Percentiles rank a stretch among this genome's conserved stretches.
These are phyloP conservation scores for Sebastes flavidus DNA, from an alignment of 2,797 vertebrate species.

Conservation along the genomic window DNA sequence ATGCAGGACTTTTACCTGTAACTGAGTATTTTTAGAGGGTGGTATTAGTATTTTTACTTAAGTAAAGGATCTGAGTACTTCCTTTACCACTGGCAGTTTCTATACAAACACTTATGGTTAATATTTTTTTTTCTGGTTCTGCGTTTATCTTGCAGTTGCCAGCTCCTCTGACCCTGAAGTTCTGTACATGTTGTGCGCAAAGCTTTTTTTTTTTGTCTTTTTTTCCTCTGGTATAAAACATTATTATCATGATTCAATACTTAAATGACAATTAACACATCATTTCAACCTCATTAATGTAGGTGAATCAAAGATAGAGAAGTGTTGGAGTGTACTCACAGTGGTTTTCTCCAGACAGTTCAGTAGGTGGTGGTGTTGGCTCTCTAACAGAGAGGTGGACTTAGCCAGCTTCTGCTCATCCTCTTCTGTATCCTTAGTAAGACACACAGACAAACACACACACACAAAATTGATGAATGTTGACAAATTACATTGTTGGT, in stretches of 20 bases:
- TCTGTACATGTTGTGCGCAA: neutral
- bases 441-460: conserved; percentile 16
- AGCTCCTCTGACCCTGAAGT: neutral
- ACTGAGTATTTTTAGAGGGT: neutral
- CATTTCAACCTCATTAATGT: neutral
- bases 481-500: neutral
- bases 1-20: neutral
- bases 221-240: neutral
- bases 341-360: conserved; percentile 98
- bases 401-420: conserved; percentile 88
- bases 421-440: conserved; percentile 86
- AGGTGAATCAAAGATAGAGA: neutral
- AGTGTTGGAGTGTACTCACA: conserved; percentile 81
- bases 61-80: neutral
- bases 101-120: neutral
- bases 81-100: neutral
- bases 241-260: neutral
- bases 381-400: conserved; percentile 89
- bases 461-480: conserved; percentile 9
- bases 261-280: neutral
- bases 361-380: conserved; percentile 98
- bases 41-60: neutral
- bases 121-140: neutral
- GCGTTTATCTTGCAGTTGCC: neutral
- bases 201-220: neutral